Evolutionary conservation across 2,888 invertebrate genomes (phyloP).

Genomic region (Standfussiana lucernea): DNA sequence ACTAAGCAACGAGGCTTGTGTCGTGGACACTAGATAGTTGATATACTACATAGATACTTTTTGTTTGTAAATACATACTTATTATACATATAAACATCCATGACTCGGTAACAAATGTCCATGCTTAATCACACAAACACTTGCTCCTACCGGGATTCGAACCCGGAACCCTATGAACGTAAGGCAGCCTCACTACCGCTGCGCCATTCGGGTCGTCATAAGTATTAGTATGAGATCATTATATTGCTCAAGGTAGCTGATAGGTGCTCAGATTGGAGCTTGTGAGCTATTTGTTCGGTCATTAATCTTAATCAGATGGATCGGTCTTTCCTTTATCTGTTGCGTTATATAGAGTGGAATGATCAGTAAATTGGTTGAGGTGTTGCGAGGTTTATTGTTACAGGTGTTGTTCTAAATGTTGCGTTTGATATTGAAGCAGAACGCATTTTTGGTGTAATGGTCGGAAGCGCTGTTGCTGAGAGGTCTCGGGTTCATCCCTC

Average conservation of each 20-base stretch:
- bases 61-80: too few species aligned
- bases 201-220: too few species aligned
- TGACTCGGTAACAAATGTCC: too few species aligned
- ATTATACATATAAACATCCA: too few species aligned
- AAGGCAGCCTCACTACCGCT: too few species aligned
- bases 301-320: conserved; percentile 49
- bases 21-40: too few species aligned
- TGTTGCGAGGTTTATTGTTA: neutral
- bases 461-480: neutral
- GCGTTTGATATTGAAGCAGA: neutral
- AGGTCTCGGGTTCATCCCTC: too few species aligned
- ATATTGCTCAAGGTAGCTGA: conserved; percentile 54
- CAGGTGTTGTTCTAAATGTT: neutral
- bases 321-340: conserved; percentile 19
- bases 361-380: conserved; percentile 13
- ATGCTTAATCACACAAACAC: too few species aligned
- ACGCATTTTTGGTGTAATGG: neutral
- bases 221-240: conserved; percentile 57
- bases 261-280: conserved; percentile 22
- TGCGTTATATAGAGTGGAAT: conserved; percentile 41
- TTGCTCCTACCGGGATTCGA: too few species aligned
- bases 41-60: too few species aligned
- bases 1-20: too few species aligned
- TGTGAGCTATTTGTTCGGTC: conserved; percentile 23
- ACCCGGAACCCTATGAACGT: too few species aligned